These are phyloP conservation scores for Neostethus bicornis DNA, from an alignment of 2,797 vertebrate species.

Conservation along the genomic window DNA sequence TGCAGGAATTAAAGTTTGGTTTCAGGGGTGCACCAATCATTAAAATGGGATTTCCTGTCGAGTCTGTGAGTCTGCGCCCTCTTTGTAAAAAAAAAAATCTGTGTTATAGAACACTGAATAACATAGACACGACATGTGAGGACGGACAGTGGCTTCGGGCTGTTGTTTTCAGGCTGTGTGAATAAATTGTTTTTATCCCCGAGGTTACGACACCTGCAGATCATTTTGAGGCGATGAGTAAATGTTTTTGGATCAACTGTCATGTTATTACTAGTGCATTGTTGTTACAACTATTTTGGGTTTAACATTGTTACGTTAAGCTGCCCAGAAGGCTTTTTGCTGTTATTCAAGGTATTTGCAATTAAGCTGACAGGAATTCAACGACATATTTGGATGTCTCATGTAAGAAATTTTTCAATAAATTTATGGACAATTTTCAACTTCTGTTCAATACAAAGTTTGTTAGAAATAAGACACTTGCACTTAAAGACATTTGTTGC, in stretches of 20 bases:
- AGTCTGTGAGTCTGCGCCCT: neutral
- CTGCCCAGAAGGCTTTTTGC: neutral
- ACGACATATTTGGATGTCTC: no score
- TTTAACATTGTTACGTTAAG: constrained; percentile 13
- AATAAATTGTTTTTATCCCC: constrained; percentile 3
- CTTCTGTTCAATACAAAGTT: no score
- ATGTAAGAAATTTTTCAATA: no score
- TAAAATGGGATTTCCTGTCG: constrained; percentile 21
- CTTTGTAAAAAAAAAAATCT: neutral
- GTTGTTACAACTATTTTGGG: constrained; percentile 12
- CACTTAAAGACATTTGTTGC: no score
- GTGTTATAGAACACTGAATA: neutral
- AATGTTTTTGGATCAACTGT: constrained; percentile 23
- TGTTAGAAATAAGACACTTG: no score
- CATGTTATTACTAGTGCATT: constrained; percentile 17
- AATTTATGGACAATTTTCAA: no score
- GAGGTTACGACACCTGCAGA: constrained; percentile 17
- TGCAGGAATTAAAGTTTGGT: neutral
- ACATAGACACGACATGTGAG: constrained; percentile 2
- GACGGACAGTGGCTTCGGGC: no score
- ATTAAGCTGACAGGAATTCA: constrained; percentile 10
- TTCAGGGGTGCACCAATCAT: constrained; percentile 6
- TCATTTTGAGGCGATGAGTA: constrained; percentile 17
- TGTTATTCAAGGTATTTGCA: constrained; percentile 25
- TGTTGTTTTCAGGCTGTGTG: neutral